phyloP scores from a whole-genome alignment of 2,888 invertebrate species.

The Drosophila sordidula region DNA sequence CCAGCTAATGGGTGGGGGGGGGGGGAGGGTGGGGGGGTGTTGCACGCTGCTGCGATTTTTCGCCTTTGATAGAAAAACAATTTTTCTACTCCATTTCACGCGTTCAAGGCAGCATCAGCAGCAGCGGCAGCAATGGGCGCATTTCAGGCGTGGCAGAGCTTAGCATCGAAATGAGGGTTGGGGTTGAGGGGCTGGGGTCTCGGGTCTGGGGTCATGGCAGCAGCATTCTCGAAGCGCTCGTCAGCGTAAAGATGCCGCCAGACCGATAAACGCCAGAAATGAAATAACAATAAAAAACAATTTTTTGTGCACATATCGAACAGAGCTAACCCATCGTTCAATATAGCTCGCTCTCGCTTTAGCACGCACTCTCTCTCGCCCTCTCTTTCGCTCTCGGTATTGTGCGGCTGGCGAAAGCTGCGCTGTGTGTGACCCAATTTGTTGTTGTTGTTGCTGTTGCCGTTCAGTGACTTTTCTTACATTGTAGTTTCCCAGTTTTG shows the following conservation, averaged over 20 bases:
- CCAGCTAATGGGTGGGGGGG: slow-evolving; percentile 28
- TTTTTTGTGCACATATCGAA: slow-evolving; percentile 59
- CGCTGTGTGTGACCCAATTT: slow-evolving; percentile 47
- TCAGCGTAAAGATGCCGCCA: slow-evolving; percentile 75
- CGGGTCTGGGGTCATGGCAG: slow-evolving; percentile 1
- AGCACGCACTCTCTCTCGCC: neutral
- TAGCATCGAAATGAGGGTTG: slow-evolving; percentile 16
- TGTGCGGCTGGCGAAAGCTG: slow-evolving; percentile 50
- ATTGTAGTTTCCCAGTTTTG: slow-evolving; percentile 35
- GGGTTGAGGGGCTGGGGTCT: neutral
- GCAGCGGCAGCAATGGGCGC: slow-evolving; percentile 21
- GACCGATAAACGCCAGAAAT: slow-evolving; percentile 74
- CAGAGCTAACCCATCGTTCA: slow-evolving; percentile 27
- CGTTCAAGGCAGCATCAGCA: slow-evolving; percentile 68
- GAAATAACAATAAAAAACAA: slow-evolving; percentile 74
- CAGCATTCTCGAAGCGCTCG: slow-evolving; percentile 41
- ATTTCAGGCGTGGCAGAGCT: slow-evolving; percentile 28
- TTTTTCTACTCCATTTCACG: slow-evolving; percentile 82
- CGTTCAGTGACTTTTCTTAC: slow-evolving; percentile 51
- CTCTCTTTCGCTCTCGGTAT: neutral
- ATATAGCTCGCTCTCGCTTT: neutral
- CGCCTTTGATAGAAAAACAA: slow-evolving; percentile 79
- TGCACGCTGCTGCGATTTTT: slow-evolving; percentile 63
- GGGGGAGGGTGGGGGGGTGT: slow-evolving; percentile 4
- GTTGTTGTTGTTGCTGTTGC: slow-evolving; percentile 29